Evolutionary conservation across 2,797 vertebrate genomes (phyloP).

Genomic region (Melanogrammus aeglefinus): DNA sequence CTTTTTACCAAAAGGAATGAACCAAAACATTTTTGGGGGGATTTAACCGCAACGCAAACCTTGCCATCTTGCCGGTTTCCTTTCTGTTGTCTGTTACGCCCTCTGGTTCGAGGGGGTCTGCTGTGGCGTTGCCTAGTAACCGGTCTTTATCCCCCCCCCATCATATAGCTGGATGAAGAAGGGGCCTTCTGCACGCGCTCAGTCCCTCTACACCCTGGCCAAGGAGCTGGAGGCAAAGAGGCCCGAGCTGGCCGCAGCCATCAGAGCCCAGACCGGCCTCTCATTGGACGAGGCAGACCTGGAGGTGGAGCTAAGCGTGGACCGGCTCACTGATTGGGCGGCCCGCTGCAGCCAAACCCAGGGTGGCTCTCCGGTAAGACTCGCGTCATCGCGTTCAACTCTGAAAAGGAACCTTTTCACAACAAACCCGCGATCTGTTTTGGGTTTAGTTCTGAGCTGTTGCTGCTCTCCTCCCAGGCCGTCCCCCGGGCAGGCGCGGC

Average conservation of each 20-base stretch:
- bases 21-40: no score
- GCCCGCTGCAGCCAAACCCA: constrained; percentile 76
- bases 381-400: background rate
- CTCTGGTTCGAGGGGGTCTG: no score
- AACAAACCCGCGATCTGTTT: background rate
- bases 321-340: constrained; percentile 78
- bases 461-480: constrained; percentile 43
- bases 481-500: constrained; percentile 78
- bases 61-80: no score
- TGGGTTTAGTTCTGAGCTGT: background rate
- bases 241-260: constrained; percentile 56
- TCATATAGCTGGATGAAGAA: constrained; percentile 77
- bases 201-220: constrained; percentile 75
- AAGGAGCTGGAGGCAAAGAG: constrained; percentile 72
- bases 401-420: background rate
- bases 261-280: constrained; percentile 65
- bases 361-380: constrained; percentile 73
- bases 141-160: no score
- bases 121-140: no score
- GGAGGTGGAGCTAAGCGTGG: constrained; percentile 79
- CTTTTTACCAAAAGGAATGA: no score
- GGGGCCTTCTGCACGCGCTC: constrained; percentile 70
- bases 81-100: no score
- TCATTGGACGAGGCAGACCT: constrained; percentile 54
- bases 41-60: no score